These are phyloP conservation scores for Loriculus beryllinus DNA, from an alignment of 2,797 vertebrate species.

Conservation along the genomic window DNA sequence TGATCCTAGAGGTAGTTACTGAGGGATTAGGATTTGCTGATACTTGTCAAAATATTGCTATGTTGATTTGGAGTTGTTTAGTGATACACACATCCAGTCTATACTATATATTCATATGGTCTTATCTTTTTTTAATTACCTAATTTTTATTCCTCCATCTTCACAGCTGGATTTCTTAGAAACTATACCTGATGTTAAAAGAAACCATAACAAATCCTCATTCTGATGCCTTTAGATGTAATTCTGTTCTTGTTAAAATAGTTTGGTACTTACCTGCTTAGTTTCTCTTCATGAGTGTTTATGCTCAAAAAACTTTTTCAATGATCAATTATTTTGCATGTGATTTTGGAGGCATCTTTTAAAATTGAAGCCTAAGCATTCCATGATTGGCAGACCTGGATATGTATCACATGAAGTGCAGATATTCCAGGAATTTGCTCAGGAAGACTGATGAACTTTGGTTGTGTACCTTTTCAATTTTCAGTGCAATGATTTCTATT, in stretches of 20 bases:
- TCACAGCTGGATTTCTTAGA: neutral
- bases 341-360: neutral
- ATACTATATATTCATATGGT: neutral
- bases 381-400: neutral
- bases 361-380: neutral
- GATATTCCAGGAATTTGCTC: conserved; percentile 53
- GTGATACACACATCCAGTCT: neutral
- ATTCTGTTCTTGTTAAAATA: neutral
- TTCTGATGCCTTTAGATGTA: neutral
- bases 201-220: neutral
- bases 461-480: neutral
- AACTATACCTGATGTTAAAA: neutral
- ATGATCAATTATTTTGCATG: neutral
- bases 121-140: neutral
- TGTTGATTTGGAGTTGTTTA: neutral
- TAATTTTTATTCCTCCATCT: neutral
- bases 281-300: neutral
- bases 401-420: conserved; percentile 6
- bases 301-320: neutral
- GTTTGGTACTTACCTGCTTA: neutral
- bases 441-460: neutral
- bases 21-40: neutral
- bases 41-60: neutral
- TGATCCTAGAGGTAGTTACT: neutral
- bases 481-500: neutral